Conservation (phyloP, 2,797 vertebrate genomes). For the Hyperoplus lanceolatus region DNA sequence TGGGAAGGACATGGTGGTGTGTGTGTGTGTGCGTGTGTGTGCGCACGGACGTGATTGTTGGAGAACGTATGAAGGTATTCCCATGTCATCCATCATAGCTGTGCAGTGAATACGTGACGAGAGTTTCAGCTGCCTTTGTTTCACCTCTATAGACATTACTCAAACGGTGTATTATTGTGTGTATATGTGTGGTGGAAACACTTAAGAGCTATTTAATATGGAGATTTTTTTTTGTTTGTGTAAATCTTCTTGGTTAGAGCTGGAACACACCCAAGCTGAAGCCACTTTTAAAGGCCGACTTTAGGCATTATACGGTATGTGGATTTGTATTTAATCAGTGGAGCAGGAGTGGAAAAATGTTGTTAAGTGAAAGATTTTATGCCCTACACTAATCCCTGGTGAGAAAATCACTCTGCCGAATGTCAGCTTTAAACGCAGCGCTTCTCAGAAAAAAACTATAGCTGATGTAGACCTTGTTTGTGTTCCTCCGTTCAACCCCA, state of each 20-base stretch:
- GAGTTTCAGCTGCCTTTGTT: conserved; percentile 25
- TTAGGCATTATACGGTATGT: neutral
- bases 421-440: conserved; percentile 33
- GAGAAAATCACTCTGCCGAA: conserved; percentile 56
- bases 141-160: conserved; percentile 12
- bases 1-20: conserved; percentile 1
- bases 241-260: conserved; percentile 16
- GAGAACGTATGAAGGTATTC: conserved; percentile 42
- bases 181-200: neutral
- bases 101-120: conserved; percentile 37
- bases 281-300: conserved; percentile 20
- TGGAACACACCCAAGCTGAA: conserved; percentile 24
- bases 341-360: conserved; percentile 55
- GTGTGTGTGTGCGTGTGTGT: conserved; percentile 9
- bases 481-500: conserved; percentile 27
- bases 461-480: conserved; percentile 54
- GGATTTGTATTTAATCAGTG: conserved; percentile 50
- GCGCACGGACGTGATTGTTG: conserved; percentile 12
- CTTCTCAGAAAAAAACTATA: conserved; percentile 67
- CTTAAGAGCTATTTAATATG: conserved; percentile 8
- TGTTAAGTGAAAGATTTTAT: conserved; percentile 38
- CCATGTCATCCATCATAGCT: conserved; percentile 43
- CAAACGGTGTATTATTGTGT: neutral
- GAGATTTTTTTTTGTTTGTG: conserved; percentile 6
- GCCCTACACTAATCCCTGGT: conserved; percentile 49